A percentile compares a stretch with the other conserved stretches of the same genome.
These are phyloP conservation scores for Nemurella pictetii DNA, from an alignment of 2,888 invertebrate genomes.

Conservation along the genomic window DNA sequence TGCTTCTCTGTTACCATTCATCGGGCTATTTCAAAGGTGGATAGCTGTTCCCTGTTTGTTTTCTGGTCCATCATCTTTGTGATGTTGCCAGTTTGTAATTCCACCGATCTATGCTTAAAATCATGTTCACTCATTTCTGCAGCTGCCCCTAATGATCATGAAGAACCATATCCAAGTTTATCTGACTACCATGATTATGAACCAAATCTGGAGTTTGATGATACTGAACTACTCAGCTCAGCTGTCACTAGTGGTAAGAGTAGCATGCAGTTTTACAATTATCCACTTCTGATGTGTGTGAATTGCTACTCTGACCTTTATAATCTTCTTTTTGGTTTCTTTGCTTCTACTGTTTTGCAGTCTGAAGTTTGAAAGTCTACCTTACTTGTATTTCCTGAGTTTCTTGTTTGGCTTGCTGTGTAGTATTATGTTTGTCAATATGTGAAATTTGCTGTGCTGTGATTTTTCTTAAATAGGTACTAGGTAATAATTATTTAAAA, in stretches of 20 bases:
- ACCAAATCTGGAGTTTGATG: slow-evolving; percentile 95
- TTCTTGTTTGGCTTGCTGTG: not conserved
- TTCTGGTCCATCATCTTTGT: too few relatives aligned
- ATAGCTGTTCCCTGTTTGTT: too few relatives aligned
- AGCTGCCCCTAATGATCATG: slow-evolving; percentile 56
- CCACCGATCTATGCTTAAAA: slow-evolving; percentile 16
- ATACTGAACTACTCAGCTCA: slow-evolving; percentile 80
- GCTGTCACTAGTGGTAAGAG: slow-evolving; percentile 69
- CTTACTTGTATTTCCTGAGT: not conserved
- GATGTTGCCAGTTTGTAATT: too few relatives aligned
- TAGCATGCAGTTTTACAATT: slow-evolving; percentile 38
- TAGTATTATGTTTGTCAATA: not conserved
- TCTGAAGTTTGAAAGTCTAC: not conserved
- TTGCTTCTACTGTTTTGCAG: too few relatives aligned
- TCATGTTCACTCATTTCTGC: slow-evolving; percentile 38
- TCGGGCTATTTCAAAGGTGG: too few relatives aligned
- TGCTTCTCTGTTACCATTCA: too few relatives aligned
- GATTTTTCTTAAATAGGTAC: too few relatives aligned
- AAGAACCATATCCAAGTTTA: slow-evolving; percentile 83
- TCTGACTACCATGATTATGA: slow-evolving; percentile 93
- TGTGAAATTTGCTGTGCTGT: too few relatives aligned
- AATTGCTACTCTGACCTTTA: slow-evolving; percentile 37
- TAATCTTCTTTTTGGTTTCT: not conserved
- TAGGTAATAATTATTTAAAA: too few relatives aligned
- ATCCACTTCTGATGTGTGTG: slow-evolving; percentile 3